Percentiles rank a stretch among this genome's conserved stretches.
Conservation (phyloP, 2,113 vertebrate species). For the Chloropsis cyanopogon region DNA sequence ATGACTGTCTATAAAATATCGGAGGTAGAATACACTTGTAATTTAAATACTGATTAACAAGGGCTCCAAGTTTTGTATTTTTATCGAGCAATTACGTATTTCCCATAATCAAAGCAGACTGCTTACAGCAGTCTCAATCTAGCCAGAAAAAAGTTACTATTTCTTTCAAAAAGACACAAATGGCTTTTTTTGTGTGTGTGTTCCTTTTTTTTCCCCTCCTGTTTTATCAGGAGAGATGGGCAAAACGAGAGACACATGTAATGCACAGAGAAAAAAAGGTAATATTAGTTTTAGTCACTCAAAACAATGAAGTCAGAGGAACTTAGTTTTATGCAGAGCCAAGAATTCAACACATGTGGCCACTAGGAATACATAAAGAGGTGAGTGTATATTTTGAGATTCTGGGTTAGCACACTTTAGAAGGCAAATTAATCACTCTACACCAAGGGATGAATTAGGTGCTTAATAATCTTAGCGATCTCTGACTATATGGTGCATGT, state of each 20-base stretch:
- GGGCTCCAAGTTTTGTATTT: background rate
- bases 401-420: background rate
- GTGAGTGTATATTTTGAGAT: conserved; percentile 14
- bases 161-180: background rate
- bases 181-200: background rate
- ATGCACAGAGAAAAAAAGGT: background rate
- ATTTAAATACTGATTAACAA: background rate
- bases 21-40: background rate
- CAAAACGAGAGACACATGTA: background rate
- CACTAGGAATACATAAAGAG: background rate
- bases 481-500: background rate
- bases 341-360: background rate
- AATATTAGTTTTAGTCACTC: background rate
- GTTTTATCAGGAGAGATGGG: background rate
- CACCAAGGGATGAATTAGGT: background rate
- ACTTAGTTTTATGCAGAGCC: background rate
- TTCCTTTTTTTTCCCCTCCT: background rate
- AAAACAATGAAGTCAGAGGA: background rate
- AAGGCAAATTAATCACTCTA: conserved; percentile 41
- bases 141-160: background rate
- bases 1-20: background rate
- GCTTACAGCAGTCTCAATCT: background rate
- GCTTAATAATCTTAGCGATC: conserved; percentile 7
- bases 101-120: conserved; percentile 8
- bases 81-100: background rate